Percentiles rank a stretch among this genome's conserved stretches.
Evolutionary conservation across 2,888 invertebrate species (phyloP).

Genomic region (Emmelina monodactyla): DNA sequence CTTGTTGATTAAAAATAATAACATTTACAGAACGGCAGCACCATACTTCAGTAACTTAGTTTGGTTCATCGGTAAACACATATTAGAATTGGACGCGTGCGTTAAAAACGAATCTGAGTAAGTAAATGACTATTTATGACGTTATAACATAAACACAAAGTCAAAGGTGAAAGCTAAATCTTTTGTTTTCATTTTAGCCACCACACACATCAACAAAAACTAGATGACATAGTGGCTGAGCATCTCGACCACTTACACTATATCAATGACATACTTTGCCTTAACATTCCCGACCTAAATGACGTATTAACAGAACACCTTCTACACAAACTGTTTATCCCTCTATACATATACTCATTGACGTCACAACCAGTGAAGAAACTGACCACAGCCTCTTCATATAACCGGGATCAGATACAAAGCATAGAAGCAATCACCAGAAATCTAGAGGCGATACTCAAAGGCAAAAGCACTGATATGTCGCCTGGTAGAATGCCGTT

Average conservation of each 20-base stretch:
- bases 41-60: constrained; percentile 99
- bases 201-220: constrained; percentile 81
- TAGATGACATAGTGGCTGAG: constrained; percentile 95
- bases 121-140: constrained; percentile 42
- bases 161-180: too few relatives aligned
- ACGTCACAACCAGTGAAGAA: constrained; percentile 50
- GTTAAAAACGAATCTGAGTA: constrained; percentile 96
- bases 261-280: constrained; percentile 92
- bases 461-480: constrained; percentile 61
- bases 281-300: constrained; percentile 92
- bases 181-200: constrained; percentile 69
- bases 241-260: constrained; percentile 98
- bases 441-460: constrained; percentile 70
- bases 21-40: constrained; percentile 83
- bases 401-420: constrained; percentile 50
- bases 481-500: constrained; percentile 46
- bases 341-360: constrained; percentile 92
- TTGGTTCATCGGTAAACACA: constrained; percentile 98
- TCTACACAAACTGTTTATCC: constrained; percentile 90
- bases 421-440: constrained; percentile 69
- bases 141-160: too few relatives aligned
- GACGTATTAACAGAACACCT: constrained; percentile 94
- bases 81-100: constrained; percentile 93
- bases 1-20: too few relatives aligned
- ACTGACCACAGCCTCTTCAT: constrained; percentile 35